Conservation (phyloP, 2,888 invertebrate genomes). For the Drosophila infuscata region DNA sequence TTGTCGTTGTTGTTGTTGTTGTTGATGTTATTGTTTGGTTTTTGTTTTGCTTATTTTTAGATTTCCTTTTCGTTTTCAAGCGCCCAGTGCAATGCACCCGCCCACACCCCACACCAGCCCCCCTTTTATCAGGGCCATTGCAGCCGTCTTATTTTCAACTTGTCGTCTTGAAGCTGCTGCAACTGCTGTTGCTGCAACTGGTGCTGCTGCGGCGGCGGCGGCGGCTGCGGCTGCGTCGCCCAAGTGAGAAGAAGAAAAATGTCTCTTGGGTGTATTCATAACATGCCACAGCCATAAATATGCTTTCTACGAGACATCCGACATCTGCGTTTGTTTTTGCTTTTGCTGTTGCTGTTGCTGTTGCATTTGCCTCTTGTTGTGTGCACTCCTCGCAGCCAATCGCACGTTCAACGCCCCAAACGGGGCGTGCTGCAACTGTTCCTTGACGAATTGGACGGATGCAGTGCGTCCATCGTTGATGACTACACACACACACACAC, state of each 20-base stretch:
- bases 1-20: constrained; percentile 9
- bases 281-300: constrained; percentile 79
- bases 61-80: constrained; percentile 65
- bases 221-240: constrained; percentile 13
- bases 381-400: constrained; percentile 56
- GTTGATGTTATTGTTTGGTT: constrained; percentile 23
- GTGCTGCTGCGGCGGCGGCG: not conserved
- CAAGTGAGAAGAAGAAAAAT: constrained; percentile 79
- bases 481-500: constrained; percentile 36
- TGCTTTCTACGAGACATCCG: constrained; percentile 74
- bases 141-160: constrained; percentile 48
- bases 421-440: constrained; percentile 73
- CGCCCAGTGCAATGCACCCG: constrained; percentile 57
- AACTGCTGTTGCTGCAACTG: constrained; percentile 6
- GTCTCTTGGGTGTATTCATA: constrained; percentile 81
- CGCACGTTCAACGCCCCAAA: constrained; percentile 58
- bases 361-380: constrained; percentile 16
- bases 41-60: constrained; percentile 70
- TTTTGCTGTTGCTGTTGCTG: constrained; percentile 13
- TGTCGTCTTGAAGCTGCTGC: constrained; percentile 41
- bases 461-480: constrained; percentile 64
- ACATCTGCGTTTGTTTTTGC: constrained; percentile 44
- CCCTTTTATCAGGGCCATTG: constrained; percentile 13
- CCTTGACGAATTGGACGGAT: constrained; percentile 81
- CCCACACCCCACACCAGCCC: constrained; percentile 1